Evolutionary conservation across 1,140 invertebrate genomes (phyloP).

Genomic region (Samia ricini): DNA sequence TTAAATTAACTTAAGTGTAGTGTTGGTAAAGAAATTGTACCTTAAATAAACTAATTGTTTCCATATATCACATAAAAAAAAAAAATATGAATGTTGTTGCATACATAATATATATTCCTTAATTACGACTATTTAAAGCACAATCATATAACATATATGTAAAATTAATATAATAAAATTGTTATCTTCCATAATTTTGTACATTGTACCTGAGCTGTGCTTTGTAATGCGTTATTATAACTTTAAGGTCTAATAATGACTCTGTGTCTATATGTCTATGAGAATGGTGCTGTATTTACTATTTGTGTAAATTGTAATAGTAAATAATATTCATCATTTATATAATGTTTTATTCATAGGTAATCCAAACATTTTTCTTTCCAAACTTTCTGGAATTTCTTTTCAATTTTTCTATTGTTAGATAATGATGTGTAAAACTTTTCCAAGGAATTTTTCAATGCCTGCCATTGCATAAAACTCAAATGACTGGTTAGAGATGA

Average conservation of each 20-base stretch:
- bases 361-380: constrained; percentile 61
- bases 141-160: background rate
- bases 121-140: too few relatives aligned
- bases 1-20: too few relatives aligned
- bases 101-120: background rate
- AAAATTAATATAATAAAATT: background rate
- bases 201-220: constrained; percentile 12
- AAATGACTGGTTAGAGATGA: constrained; percentile 61
- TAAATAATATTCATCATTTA: constrained; percentile 43
- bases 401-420: constrained; percentile 53
- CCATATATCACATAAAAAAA: too few relatives aligned
- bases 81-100: too few relatives aligned
- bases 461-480: constrained; percentile 72
- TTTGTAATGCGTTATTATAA: constrained; percentile 3
- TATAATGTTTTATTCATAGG: constrained; percentile 39
- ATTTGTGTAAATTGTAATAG: constrained; percentile 44
- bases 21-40: too few relatives aligned
- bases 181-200: constrained; percentile 9
- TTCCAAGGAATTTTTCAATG: constrained; percentile 44
- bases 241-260: background rate
- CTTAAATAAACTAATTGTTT: too few relatives aligned
- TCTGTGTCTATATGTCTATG: constrained; percentile 21
- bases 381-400: constrained; percentile 60
- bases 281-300: constrained; percentile 58
- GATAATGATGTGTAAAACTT: constrained; percentile 32